Percentiles rank a stretch among this genome's conserved stretches.
phyloP scores from a whole-genome alignment of 64 coral and sea anemone species.

The Stichodactyla mertensii region DNA sequence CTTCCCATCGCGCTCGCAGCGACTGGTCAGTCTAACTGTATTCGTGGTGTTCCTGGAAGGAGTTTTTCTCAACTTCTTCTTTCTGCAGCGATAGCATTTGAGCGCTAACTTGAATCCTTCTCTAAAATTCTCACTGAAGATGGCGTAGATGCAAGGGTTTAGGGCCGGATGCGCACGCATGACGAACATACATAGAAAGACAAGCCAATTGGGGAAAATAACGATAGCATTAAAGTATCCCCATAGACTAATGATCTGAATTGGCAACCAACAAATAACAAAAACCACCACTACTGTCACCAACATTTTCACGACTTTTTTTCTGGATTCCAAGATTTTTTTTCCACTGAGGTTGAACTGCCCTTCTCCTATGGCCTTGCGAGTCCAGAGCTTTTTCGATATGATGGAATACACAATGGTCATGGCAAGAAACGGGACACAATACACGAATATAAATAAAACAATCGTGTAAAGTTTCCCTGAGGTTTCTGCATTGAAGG shows the following conservation, averaged over 20 bases:
- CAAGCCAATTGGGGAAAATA: background rate
- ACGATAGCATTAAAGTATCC: background rate
- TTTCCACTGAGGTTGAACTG: background rate
- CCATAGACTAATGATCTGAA: conserved; percentile 21
- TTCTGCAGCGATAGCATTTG: conserved; percentile 3
- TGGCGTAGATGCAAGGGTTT: conserved; percentile 45
- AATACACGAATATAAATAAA: conserved; percentile 28
- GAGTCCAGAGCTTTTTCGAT: conserved; percentile 31
- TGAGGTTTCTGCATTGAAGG: background rate
- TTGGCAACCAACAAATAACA: conserved; percentile 43
- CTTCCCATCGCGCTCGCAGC: background rate
- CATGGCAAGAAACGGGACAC: conserved; percentile 35
- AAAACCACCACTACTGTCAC: conserved; percentile 41
- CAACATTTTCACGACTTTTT: conserved; percentile 60
- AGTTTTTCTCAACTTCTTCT: background rate
- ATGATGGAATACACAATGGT: conserved; percentile 42
- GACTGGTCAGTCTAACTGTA: background rate
- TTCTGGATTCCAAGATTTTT: conserved; percentile 30
- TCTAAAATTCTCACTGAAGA: conserved; percentile 58
- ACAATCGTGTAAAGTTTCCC: conserved; percentile 27
- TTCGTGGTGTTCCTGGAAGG: background rate
- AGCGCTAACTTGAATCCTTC: conserved; percentile 43
- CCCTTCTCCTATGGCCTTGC: conserved; percentile 11
- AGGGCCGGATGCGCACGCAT: conserved; percentile 48
- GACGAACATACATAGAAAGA: conserved; percentile 29